Base-by-base conservation (phyloP, 2,797 vertebrate genomes). In the Pangasius larnaudii region DNA sequence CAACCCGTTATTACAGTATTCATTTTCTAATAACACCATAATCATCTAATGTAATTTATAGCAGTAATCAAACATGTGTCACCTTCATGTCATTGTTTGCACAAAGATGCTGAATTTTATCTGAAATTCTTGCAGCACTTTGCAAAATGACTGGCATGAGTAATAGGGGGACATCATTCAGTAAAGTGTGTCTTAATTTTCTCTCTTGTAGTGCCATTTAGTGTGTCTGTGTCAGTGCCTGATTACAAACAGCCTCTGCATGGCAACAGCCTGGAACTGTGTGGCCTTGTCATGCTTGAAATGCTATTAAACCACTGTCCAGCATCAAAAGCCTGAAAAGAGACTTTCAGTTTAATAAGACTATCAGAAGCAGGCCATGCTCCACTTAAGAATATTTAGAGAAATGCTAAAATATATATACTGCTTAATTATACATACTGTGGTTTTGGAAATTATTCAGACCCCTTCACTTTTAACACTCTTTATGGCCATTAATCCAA, bases 341-440 rank as follows among this genome's bases (percentile, higher is more conserved):
- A 71, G 36, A 4, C 39, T 22, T 74, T 13, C 22, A 75, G 24
- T 75, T 75, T 75, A 75, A 49, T 27, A 16, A 53, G 46, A 85
- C 49, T 39, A 67, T 67, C 77, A 27, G 84, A 61, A 58, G 7
- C 69, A 39, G 58, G 75, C 33, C 89, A 87, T 5, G 10, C 56
- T 83, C 80, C 74, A 89, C 49, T 85, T 87, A 90, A 91, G 18
- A 89, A 92, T 87, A 74, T 90, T 91, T 58, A 81, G 22, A 88
- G 85, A 87, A 92, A 91, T 86, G 81, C 24, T 93, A 79, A 92
- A 93, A 93, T 92, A 94, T 93, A 92, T 83, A 93, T 91, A 77
- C n/a, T 86, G 91, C 89, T 91, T 84, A 91, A 91, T 86, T 87
- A 86, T 86, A 90, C 82, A 87, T 63, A 91, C 6, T 14, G 3